Base-by-base conservation (phyloP, 92 coral and sea anemone genomes). In the Epizoanthus ramosus region DNA sequence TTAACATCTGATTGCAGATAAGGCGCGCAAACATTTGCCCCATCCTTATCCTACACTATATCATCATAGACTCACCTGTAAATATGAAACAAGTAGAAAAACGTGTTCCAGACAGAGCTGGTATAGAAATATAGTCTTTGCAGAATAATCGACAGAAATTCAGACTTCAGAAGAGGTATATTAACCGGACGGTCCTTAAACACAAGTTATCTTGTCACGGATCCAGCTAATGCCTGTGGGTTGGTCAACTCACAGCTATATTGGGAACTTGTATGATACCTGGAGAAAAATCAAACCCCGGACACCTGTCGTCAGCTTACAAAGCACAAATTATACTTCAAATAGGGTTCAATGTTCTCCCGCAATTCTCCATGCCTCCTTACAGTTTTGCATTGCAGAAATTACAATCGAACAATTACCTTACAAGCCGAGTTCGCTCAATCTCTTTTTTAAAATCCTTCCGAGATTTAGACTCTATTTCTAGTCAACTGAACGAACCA, bases 271-370 rank as follows among this genome's bases (percentile, higher is more conserved):
- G 71, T 77, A 69, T 60, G 70, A 77, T 77, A 60, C 33, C 82
- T 77, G 71, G 71, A 77, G 82, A 77, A 77, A 77, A 77, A 77
- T 77, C 71, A 77, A 77, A 77, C 63, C 66, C 22, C 35, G 71
- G 82, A 77, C 82, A 77, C 82, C 82, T 77, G 82, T 77, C 82
- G 69, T 21, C 63, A 18, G 43, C 23, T 57, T 60, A 41, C 67
- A 76, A 59, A 77, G 63, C 70, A 57, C 23, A 61, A 77, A 77
- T 66, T 77, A 61, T 77, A 63, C 82, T 60, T 57, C 43, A 60
- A 63, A 63, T 61, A 59, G 57, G 21, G 24, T 21, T 19, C 18
- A 77, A 60, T 9, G 9, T 13, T 7, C 15, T 9, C 54, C 54
- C 16, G 54, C 54, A 50, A 50, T 9, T 12, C 10, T 50, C 54